Conservation (phyloP, 2,797 vertebrate species). For the Sciaenops ocellatus region DNA sequence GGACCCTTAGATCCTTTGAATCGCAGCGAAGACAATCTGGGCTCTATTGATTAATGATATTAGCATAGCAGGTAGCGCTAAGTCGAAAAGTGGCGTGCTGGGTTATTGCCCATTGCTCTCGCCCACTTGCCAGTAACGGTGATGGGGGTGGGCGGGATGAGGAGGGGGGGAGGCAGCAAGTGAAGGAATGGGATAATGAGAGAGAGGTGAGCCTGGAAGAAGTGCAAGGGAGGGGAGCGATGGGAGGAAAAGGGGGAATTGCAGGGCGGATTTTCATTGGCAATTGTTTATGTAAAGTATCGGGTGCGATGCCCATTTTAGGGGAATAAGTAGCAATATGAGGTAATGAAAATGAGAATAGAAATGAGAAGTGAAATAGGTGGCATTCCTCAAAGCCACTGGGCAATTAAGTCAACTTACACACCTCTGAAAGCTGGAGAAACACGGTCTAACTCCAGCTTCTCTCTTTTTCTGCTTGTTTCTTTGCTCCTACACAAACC, state of each 20-base stretch:
- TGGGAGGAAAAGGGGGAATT: constrained; percentile 69
- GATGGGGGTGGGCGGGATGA: constrained; percentile 18
- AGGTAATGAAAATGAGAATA: constrained; percentile 72
- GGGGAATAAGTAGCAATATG: constrained; percentile 69
- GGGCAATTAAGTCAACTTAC: constrained; percentile 57
- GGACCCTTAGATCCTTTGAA: constrained; percentile 94
- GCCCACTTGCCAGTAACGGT: constrained; percentile 75
- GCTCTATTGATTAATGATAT: constrained; percentile 99
- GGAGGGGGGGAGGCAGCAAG: constrained; percentile 30
- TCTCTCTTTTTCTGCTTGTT: constrained; percentile 18
- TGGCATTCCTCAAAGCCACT: constrained; percentile 50
- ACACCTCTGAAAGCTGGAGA: constrained; percentile 40
- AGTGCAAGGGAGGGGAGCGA: constrained; percentile 53
- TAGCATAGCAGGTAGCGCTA: constrained; percentile 96
- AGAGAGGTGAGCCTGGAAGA: constrained; percentile 64
- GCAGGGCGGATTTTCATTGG: constrained; percentile 83
- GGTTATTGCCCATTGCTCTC: constrained; percentile 87
- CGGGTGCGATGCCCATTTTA: constrained; percentile 57
- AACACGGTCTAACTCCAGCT: constrained; percentile 14
- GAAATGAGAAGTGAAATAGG: constrained; percentile 52
- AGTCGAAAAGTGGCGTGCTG: constrained; percentile 86
- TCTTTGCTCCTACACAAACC: not conserved
- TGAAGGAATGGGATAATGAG: constrained; percentile 75
- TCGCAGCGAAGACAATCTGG: constrained; percentile 92
- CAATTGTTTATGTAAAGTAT: constrained; percentile 82